Conservation (phyloP, 37 sponge, comb jelly and placozoan species). For the Tethya wilhelma region DNA sequence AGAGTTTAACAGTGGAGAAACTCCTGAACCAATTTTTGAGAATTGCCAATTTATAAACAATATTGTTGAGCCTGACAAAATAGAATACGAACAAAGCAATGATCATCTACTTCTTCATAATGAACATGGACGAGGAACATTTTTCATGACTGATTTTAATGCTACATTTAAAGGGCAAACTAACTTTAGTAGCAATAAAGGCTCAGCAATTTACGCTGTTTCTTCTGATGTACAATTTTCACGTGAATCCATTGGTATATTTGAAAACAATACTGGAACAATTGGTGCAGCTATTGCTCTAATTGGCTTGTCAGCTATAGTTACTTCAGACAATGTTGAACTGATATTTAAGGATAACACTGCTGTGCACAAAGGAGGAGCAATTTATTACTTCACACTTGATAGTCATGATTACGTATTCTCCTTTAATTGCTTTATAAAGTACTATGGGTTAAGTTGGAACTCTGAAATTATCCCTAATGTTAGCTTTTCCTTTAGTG, state of each 20-base stretch:
- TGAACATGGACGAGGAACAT: slow-evolving; percentile 13
- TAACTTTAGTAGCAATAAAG: not conserved
- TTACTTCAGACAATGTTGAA: not conserved
- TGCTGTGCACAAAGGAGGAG: slow-evolving; percentile 19
- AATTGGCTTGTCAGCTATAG: slow-evolving; percentile 3
- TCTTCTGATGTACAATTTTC: not conserved
- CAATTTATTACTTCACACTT: slow-evolving; percentile 3
- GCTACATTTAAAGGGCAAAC: not conserved
- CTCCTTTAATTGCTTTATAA: slow-evolving; percentile 17
- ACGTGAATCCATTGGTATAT: not conserved
- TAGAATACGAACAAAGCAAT: not conserved
- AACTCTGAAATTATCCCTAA: too few relatives aligned
- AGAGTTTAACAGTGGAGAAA: not conserved
- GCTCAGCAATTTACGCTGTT: slow-evolving; percentile 9
- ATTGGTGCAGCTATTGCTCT: slow-evolving; percentile 18
- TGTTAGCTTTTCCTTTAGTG: too few relatives aligned
- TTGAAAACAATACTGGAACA: not conserved
- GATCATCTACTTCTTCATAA: not conserved
- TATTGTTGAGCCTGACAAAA: not conserved
- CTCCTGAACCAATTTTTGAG: slow-evolving; percentile 1
- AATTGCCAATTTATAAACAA: slow-evolving; percentile 1
- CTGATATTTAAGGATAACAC: not conserved
- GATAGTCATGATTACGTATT: not conserved
- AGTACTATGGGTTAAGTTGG: too few relatives aligned
- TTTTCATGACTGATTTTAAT: not conserved